Base-by-base conservation (phyloP, 2,888 invertebrate species). In the Drosophila cognata region DNA sequence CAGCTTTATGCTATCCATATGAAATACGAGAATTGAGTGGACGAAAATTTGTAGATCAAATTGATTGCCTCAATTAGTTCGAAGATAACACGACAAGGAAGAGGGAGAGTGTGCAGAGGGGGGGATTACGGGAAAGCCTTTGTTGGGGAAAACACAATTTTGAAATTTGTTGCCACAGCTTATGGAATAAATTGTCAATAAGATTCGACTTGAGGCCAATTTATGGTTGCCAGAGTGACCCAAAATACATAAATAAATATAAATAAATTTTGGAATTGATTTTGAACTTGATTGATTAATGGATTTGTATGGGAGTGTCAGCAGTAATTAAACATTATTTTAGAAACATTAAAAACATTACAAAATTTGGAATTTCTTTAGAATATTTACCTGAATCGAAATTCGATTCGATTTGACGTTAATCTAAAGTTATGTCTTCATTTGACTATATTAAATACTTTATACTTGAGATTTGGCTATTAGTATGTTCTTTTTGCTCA, bases 1-100 rank as follows among this genome's bases (percentile, higher is more conserved):
- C 71, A 35, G 74, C 76, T 81, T 73, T 55, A 28, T 58, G 76
- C 68, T 58, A 79, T 75, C 88, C 71, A 89, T 87, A 84, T 84
- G 79, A 84, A 81, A 72, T 74, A 81, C 71, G 82, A 62, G 58
- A 35, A 62, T 48, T 48, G 59, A 64, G 46, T 81, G 51, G 62
- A 56, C 58, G 52, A 52, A 59, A 77, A 71, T 68, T 68, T 68
- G 61, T 67, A 67, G 79, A 82, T 74, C n/a, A 64, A 82, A 82
- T 79, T 79, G 65, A 79, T 82, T 38, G 82, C 70, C 68, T 52
- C 82, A 81, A 79, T 79, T 79, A 81, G 81, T 77, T 79, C 41
- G 35, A 53, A 81, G 72, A 71, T 79, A 77, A 77, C 71, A 68
- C 33, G 41, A 53, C 43, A 8, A 8, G 46, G 16, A 36, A 51